These are phyloP conservation scores for Metopia argyrocephala DNA, from an alignment of 2,888 invertebrate genomes.

Conservation along the genomic window DNA sequence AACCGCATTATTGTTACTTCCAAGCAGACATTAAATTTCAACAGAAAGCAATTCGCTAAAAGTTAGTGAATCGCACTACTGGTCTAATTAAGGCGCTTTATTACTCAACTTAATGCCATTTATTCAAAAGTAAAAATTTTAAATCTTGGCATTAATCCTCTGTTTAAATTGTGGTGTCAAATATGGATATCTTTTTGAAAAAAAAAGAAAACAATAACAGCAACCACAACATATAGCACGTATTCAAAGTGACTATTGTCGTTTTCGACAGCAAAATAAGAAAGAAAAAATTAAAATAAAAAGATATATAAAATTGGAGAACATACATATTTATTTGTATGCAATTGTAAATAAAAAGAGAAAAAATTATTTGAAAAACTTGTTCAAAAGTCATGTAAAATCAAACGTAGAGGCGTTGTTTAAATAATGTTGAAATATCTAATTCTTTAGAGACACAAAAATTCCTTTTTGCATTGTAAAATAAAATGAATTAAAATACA, in stretches of 20 bases:
- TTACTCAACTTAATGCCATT: too few relatives aligned
- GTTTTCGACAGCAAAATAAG: constrained; percentile 20
- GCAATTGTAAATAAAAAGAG: not conserved
- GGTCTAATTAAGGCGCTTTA: too few relatives aligned
- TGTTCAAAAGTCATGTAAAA: constrained; percentile 55
- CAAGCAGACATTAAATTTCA: too few relatives aligned
- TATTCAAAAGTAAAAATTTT: too few relatives aligned
- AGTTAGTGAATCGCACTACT: too few relatives aligned
- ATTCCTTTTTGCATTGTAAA: constrained; percentile 6
- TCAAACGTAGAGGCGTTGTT: constrained; percentile 43
- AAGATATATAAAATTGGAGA: too few relatives aligned
- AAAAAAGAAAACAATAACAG: not conserved
- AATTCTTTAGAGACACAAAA: constrained; percentile 16
- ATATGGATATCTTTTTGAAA: not conserved
- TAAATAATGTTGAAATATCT: constrained; percentile 19
- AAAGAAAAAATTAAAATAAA: not conserved
- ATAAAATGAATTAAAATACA: constrained; percentile 52
- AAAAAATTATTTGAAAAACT: constrained; percentile 28
- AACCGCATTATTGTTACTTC: too few relatives aligned
- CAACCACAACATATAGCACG: constrained; percentile 47
- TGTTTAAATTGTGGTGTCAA: not conserved
- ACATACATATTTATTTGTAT: too few relatives aligned
- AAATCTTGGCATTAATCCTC: too few relatives aligned
- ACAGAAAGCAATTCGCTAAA: too few relatives aligned
- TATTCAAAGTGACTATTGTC: constrained; percentile 49